These are phyloP conservation scores for Apamea sordens DNA, from an alignment of 2,888 invertebrate genomes.

Conservation along the genomic window DNA sequence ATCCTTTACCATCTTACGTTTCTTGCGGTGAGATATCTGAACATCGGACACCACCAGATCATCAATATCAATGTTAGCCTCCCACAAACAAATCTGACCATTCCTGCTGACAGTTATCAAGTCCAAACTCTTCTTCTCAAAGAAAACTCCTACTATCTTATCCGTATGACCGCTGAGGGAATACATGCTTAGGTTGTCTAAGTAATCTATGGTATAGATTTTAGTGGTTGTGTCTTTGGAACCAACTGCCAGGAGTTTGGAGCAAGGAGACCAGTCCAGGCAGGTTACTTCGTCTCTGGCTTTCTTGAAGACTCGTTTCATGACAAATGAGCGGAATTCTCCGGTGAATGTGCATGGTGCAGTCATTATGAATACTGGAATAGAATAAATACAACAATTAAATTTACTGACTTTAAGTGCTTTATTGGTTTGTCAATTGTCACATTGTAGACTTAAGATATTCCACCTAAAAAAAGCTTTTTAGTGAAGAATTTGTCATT, in stretches of 20 bases:
- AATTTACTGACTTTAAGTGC: neutral
- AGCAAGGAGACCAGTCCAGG: slow-evolving; percentile 98
- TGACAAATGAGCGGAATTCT: slow-evolving; percentile 96
- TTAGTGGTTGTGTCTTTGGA: slow-evolving; percentile 97
- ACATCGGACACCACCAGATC: slow-evolving; percentile 91
- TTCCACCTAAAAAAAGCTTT: no score
- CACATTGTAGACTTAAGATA: neutral
- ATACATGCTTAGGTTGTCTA: slow-evolving; percentile 94
- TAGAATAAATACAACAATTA: slow-evolving; percentile 17
- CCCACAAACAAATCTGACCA: slow-evolving; percentile 96
- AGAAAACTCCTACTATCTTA: slow-evolving; percentile 95
- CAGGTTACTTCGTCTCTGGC: slow-evolving; percentile 96
- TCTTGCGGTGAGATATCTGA: slow-evolving; percentile 88
- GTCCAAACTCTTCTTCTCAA: slow-evolving; percentile 96
- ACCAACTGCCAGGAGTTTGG: slow-evolving; percentile 96
- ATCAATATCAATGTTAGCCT: slow-evolving; percentile 93
- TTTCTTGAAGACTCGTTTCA: slow-evolving; percentile 95
- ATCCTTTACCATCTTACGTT: slow-evolving; percentile 80
- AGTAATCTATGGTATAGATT: slow-evolving; percentile 94
- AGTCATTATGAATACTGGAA: slow-evolving; percentile 95
- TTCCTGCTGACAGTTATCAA: slow-evolving; percentile 95
- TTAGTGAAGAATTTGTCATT: no score
- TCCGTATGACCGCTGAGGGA: slow-evolving; percentile 96
- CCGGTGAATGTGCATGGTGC: slow-evolving; percentile 95
- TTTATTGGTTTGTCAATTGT: neutral